phyloP scores from a whole-genome alignment of 2,797 vertebrate genomes.

The Aphelocoma californica region DNA sequence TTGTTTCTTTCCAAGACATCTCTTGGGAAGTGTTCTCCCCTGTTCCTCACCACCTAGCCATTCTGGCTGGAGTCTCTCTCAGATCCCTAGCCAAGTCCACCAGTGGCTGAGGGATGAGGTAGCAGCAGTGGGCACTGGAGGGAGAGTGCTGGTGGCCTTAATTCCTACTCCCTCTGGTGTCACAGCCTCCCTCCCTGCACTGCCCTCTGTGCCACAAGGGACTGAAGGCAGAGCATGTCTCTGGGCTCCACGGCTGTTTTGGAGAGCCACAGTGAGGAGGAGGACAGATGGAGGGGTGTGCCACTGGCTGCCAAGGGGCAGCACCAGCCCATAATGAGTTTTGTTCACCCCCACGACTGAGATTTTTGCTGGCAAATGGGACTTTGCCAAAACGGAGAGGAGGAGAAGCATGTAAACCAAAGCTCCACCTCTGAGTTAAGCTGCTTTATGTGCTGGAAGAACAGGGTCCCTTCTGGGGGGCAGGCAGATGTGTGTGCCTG shows the following conservation, averaged over 20 bases:
- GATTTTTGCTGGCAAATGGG: not conserved
- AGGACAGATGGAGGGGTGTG: not conserved
- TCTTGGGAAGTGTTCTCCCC: not conserved
- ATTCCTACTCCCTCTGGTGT: not conserved
- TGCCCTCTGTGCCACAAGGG: not conserved
- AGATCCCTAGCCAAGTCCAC: not conserved
- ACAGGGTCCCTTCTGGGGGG: not conserved
- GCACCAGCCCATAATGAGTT: not conserved
- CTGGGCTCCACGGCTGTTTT: not conserved
- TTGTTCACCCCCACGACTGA: not conserved
- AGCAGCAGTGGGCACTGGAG: not conserved
- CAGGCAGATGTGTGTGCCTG: not conserved
- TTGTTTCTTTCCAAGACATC: not conserved
- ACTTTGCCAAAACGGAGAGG: not conserved
- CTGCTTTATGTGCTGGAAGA: constrained; percentile 18
- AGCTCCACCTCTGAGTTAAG: constrained; percentile 1
- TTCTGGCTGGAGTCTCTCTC: not conserved
- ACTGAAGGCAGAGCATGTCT: not conserved
- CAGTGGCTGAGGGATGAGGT: rapidly evolving
- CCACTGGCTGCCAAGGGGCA: not conserved
- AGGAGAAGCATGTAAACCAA: constrained; percentile 20
- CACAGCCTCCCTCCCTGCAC: not conserved
- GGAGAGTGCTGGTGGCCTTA: not conserved
- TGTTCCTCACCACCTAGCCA: not conserved
- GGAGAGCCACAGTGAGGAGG: not conserved